phyloP scores from a whole-genome alignment of 2,888 invertebrate species.

The Euproctis similis region DNA sequence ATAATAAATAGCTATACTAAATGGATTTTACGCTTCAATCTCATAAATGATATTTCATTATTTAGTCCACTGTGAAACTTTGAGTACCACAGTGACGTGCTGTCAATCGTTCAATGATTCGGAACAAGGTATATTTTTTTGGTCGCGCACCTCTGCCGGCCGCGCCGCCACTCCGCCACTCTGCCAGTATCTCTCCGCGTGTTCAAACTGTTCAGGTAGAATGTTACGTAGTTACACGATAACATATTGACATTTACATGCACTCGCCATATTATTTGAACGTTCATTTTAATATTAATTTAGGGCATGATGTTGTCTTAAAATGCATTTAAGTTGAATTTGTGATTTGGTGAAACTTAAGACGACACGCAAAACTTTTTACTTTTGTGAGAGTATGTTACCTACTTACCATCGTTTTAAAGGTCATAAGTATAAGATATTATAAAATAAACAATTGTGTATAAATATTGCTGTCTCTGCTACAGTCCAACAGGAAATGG shows the following conservation, averaged over 20 bases:
- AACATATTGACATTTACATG: constrained; percentile 20
- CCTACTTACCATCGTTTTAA: too few species aligned
- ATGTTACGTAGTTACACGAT: constrained; percentile 11
- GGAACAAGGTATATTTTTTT: constrained; percentile 34
- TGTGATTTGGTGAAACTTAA: too few species aligned
- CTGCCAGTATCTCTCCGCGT: constrained; percentile 7
- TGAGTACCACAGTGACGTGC: constrained; percentile 20
- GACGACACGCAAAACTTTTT: too few species aligned
- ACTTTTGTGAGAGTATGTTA: too few species aligned
- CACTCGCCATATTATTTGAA: constrained; percentile 5
- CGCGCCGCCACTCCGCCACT: not conserved
- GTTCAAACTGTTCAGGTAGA: constrained; percentile 21
- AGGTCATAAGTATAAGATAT: too few species aligned
- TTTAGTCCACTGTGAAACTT: too few species aligned
- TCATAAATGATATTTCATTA: not conserved
- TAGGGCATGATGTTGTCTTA: too few species aligned
- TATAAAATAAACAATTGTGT: too few species aligned
- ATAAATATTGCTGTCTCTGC: too few species aligned
- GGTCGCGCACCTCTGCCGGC: constrained; percentile 2
- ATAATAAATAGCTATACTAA: too few species aligned
- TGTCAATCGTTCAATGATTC: constrained; percentile 49
- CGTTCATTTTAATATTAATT: constrained; percentile 3
- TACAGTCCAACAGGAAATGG: too few species aligned
- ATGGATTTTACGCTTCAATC: constrained; percentile 7
- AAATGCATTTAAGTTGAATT: too few species aligned